A percentile compares a stretch with the other conserved stretches of the same genome.
Conservation (phyloP, 2,888 invertebrate genomes). For the Monoplex corrugatus region DNA sequence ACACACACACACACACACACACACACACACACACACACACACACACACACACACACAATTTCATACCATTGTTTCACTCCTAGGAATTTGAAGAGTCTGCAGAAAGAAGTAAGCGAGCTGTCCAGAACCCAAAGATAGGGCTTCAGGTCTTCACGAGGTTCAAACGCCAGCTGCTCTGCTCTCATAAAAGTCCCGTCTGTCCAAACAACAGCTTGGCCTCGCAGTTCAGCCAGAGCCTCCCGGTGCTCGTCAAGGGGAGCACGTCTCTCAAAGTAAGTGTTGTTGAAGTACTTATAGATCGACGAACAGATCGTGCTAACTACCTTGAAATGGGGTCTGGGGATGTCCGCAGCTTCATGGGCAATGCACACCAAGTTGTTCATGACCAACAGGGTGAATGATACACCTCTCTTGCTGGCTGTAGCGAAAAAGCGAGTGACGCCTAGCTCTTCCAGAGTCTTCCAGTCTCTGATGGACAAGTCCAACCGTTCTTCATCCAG, state of each 20-base stretch:
- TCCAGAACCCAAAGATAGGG: constrained; percentile 13
- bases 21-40: background rate
- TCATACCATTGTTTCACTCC: background rate
- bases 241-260: background rate
- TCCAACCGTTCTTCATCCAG: constrained; percentile 12
- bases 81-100: background rate
- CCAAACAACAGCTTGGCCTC: background rate
- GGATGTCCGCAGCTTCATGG: background rate
- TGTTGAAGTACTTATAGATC: constrained; percentile 32
- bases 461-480: background rate
- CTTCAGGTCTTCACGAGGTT: background rate
- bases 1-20: background rate
- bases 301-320: background rate
- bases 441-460: background rate
- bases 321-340: too few relatives aligned
- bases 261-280: too few relatives aligned
- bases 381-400: background rate
- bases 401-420: background rate
- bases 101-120: too few relatives aligned
- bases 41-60: background rate
- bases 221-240: background rate
- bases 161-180: constrained; percentile 18
- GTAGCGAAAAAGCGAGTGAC: background rate
- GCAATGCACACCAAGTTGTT: constrained; percentile 5
- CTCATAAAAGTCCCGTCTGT: background rate